Percentiles rank a stretch among this genome's conserved stretches.
These are phyloP conservation scores for Ginglymostoma cirratum DNA, from an alignment of 2,113 vertebrate species.

Conservation along the genomic window DNA sequence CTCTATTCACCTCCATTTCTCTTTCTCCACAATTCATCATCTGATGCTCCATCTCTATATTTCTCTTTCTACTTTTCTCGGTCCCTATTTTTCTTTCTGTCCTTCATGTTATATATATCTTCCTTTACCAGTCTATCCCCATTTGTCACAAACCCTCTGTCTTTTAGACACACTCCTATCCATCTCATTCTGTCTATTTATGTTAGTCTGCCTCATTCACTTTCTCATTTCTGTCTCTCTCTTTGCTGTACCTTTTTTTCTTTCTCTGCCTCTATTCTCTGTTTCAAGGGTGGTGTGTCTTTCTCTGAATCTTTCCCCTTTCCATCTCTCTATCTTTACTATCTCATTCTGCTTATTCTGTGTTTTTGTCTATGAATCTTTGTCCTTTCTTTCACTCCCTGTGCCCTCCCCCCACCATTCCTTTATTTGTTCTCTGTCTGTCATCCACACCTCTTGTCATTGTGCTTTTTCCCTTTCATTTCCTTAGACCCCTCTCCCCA, in stretches of 20 bases:
- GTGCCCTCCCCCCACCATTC: too few species aligned
- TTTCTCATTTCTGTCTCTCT: neutral
- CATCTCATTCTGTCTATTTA: too few species aligned
- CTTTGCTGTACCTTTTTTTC: neutral
- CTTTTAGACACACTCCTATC: neutral
- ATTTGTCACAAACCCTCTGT: neutral
- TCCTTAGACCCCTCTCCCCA: neutral
- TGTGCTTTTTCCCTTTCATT: neutral
- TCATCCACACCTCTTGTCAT: neutral
- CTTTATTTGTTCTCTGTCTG: neutral
- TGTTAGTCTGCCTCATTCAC: too few species aligned
- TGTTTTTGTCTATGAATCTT: neutral
- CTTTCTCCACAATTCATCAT: neutral
- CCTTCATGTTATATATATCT: neutral
- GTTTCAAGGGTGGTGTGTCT: neutral
- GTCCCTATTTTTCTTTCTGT: neutral
- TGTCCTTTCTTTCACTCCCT: neutral
- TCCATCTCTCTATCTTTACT: neutral
- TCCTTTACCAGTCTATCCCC: neutral
- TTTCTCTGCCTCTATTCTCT: neutral
- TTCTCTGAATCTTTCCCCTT: neutral
- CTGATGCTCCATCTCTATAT: neutral
- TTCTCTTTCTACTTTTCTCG: neutral
- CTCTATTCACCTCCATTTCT: neutral
- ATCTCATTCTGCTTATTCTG: neutral